Evolutionary conservation across 1,140 invertebrate genomes (phyloP).

Genomic region (Drosophila malerkotliana): DNA sequence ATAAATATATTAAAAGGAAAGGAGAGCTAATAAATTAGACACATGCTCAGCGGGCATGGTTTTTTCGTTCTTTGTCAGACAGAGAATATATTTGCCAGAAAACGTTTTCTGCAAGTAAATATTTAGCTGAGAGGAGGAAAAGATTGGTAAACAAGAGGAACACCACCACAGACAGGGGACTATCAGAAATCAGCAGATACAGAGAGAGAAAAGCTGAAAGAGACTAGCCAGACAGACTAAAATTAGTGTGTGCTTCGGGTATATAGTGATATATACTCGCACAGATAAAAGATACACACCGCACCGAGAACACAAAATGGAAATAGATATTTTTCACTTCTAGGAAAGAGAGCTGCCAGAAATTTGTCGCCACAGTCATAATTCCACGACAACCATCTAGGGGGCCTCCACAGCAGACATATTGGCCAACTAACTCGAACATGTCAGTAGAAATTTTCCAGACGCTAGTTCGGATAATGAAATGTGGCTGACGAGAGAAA

Average conservation of each 20-base stretch:
- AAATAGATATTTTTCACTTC: slow-evolving; percentile 31
- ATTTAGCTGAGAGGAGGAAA: slow-evolving; percentile 46
- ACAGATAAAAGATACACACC: slow-evolving; percentile 17
- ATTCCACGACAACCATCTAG: slow-evolving; percentile 7
- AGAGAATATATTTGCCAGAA: slow-evolving; percentile 44
- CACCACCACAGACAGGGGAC: slow-evolving; percentile 1
- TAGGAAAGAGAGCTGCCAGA: slow-evolving; percentile 21
- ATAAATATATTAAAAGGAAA: slow-evolving; percentile 51
- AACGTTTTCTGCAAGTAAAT: slow-evolving; percentile 58
- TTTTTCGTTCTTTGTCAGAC: slow-evolving; percentile 31
- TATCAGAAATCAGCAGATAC: slow-evolving; percentile 58
- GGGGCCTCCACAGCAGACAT: slow-evolving; percentile 4
- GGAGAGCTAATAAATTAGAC: slow-evolving; percentile 67
- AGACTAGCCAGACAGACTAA: slow-evolving; percentile 58
- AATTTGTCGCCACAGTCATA: slow-evolving; percentile 36
- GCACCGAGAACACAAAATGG: slow-evolving; percentile 9
- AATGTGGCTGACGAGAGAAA: slow-evolving; percentile 1
- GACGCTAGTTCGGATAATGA: not conserved
- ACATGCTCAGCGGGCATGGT: slow-evolving; percentile 34
- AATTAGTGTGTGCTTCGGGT: slow-evolving; percentile 53
- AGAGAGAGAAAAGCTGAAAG: slow-evolving; percentile 44
- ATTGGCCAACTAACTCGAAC: slow-evolving; percentile 12
- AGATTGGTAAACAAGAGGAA: slow-evolving; percentile 27
- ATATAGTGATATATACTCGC: slow-evolving; percentile 15
- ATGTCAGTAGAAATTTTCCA: slow-evolving; percentile 14